Base-by-base conservation (phyloP, 2,113 vertebrate genomes). In the Pteruthius melanotis region DNA sequence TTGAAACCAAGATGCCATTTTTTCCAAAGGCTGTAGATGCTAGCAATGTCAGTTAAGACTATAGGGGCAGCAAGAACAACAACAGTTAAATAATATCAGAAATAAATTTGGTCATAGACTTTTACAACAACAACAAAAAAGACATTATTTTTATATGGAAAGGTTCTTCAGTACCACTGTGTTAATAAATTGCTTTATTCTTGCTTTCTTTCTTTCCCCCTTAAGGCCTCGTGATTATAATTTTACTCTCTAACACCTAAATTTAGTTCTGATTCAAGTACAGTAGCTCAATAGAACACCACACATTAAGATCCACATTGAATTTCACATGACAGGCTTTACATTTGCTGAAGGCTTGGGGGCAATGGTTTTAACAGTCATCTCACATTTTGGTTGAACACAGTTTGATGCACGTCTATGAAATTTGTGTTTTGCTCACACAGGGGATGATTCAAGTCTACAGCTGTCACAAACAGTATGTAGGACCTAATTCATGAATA, bases 401-500 rank as follows among this genome's bases (percentile, higher is more conserved):
- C 79, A 90, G 90, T 94, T 97, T 95, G 96, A 97, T 97, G 86
- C 81, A 79, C 4, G 95, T 97, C 96, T 95, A 85, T 91, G 92
- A 96, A 94, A 96, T 97, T 95, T 90, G 69, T 95, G 88, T 91
- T 97, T 95, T 96, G 69, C 78, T 95, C 81, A 74, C 60, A 72
- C 60, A 90, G 71, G 54, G 79, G 15, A 84, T 97, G 88, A 97
- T 97, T 97, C 88, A 90, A 95, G 87, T 47, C 83, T 97, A 97
- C 97, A 97, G 95, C 97, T 97, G 97, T 97, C 96, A 28, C 65
- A 96, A 95, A 90, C 78, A 93, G 87, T 90, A 94, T 95, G 81
- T 30, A 83, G 75, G 81, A 82, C 83, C 93, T 79, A 83, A 83
- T 94, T 94, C 89, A 84, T 83, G 83, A 94, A 83, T 87, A 84